Base-by-base conservation (phyloP, 2,797 vertebrate species). In the Pseudochaenichthys georgianus region DNA sequence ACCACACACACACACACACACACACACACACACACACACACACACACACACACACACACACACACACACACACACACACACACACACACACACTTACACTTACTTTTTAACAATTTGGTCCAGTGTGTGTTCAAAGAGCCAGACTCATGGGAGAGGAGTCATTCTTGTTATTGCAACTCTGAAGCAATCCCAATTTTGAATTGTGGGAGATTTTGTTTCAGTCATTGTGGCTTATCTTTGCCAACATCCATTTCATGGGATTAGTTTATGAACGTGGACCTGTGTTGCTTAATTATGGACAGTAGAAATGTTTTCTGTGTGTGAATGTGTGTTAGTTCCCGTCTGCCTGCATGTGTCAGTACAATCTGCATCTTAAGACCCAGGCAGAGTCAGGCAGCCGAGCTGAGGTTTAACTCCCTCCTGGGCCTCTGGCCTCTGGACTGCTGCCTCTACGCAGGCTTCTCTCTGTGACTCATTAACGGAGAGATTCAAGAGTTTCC, bases 381-480 rank as follows among this genome's bases (percentile, higher is more conserved):
- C 6, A 46, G 53, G 54, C 73, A 51, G 15, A 75, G 53, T 63
- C 65, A 52, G 52, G 54, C 19, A 55, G 61, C 31, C 38, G 57
- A 77, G 69, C 60, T 64, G 62, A 79, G 79, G 73, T 71, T 85
- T 70, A 78, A 64, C 69, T 59, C 63, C 58, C 70, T 77, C 42
- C 59, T 61, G 79, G 79, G 86, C 83, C 84, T 83, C 90, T 78
- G 70, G 74, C 68, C 72, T 65, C 51, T 72, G 70, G 59, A 73
- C 68, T 59, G 62, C 68, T 82, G 75, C 80, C 71, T 70, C 61
- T 68, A 48, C 21, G 4, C 74, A 62, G 13, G 19, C 50, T 50
- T 84, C 58, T 80, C 84, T 78, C 85, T 87, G 82, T 90, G 87
- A 89, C 75, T 92, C 89, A 91, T 89, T 91, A 88, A 77, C 47